Base-by-base conservation (phyloP, 2,888 invertebrate species). In the Acronicta leporina region DNA sequence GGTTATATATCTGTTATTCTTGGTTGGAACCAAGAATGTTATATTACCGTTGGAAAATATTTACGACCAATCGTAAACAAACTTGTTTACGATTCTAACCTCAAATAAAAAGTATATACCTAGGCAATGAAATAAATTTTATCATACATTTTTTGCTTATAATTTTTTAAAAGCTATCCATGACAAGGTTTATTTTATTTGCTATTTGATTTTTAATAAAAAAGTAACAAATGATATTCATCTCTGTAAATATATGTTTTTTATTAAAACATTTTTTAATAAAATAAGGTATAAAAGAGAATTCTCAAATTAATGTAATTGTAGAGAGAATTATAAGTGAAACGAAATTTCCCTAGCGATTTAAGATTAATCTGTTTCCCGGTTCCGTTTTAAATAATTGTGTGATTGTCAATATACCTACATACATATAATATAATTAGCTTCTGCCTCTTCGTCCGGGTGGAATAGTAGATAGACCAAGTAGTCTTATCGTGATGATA, bases 41-140 rank as follows among this genome's bases (percentile, higher is more conserved):
- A n/a, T n/a, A n/a, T n/a, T n/a, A n/a, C n/a, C n/a, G n/a, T n/a
- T n/a, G n/a, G n/a, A n/a, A n/a, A n/a, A n/a, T n/a, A n/a, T 65
- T 67, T 20, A 68, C 51, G 60, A 49, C 44, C 49, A 44, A 53
- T 15, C 38, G 15, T 53, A 53, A 52, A 64, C 15, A 45, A 27
- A 54, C 33, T 25, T 51, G 50, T 69, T 56, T 54, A 66, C 45
- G 33, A 42, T 61, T 38, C 25, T 2, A 67, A 47, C 27, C 45
- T 10, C n/a, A 47, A 51, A 53, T 56, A 61, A 66, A 56, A 60
- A 27, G 10, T 15, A 45, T 25, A 50, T 27, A n/a, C n/a, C n/a
- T n/a, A 30, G 40, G 14, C 35, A n/a, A 43, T 68, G 27, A 55
- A 66, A 27, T 52, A 5, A n/a, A 10, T 42, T 56, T 33, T 67